Evolutionary conservation across 2,888 invertebrate species (phyloP).

Genomic region (Tolmerus cingulatus): DNA sequence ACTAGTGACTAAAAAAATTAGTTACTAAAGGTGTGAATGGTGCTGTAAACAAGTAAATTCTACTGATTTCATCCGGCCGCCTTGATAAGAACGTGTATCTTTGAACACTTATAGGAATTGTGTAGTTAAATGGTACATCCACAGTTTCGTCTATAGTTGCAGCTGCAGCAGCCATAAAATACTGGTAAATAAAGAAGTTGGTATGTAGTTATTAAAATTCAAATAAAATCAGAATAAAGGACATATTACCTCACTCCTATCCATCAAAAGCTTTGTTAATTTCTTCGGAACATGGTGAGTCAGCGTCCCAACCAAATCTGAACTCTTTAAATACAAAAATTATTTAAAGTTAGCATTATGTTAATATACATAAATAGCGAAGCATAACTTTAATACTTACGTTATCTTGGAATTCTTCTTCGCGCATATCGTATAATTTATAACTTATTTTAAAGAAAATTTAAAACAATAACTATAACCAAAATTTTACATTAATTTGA

Average conservation of each 20-base stretch:
- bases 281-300: constrained; percentile 57
- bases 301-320: constrained; percentile 56
- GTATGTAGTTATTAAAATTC: not conserved
- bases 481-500: not conserved
- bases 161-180: constrained; percentile 60
- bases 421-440: not conserved
- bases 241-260: constrained; percentile 52
- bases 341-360: not conserved
- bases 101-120: constrained; percentile 79
- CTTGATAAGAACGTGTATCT: constrained; percentile 81
- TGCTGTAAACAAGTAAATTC: constrained; percentile 82
- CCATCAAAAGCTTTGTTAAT: constrained; percentile 55
- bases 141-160: constrained; percentile 59
- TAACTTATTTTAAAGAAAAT: not conserved
- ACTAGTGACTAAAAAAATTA: constrained; percentile 59
- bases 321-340: not conserved
- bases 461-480: not conserved
- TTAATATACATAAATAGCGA: not conserved
- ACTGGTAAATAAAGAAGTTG: constrained; percentile 49
- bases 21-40: constrained; percentile 79
- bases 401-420: not conserved
- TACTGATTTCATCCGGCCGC: constrained; percentile 79
- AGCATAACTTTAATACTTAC: not conserved
- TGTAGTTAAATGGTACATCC: constrained; percentile 74
- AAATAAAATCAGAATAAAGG: not conserved